phyloP scores from a whole-genome alignment of 1,140 invertebrate genomes.

The Tenebrio molitor region DNA sequence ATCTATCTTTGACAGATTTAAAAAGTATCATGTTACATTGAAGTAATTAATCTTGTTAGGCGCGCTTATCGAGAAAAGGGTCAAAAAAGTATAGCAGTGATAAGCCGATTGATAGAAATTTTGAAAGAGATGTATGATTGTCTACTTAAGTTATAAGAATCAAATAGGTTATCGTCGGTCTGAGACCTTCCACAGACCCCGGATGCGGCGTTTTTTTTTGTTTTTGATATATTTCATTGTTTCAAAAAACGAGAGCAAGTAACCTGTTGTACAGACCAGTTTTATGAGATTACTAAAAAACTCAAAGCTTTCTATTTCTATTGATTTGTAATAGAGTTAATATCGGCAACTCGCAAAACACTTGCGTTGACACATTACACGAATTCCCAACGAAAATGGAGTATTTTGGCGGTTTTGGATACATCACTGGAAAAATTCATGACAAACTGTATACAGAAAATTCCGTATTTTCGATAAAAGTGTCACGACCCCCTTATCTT shows the following conservation, averaged over 20 bases:
- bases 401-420: no score
- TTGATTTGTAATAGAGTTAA: no score
- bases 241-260: not conserved
- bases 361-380: not conserved
- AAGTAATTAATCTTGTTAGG: not conserved
- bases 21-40: no score
- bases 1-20: no score
- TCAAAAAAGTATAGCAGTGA: constrained; percentile 27
- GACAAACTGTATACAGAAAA: constrained; percentile 10
- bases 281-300: not conserved
- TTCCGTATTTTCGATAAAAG: constrained; percentile 26
- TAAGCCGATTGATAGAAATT: constrained; percentile 19
- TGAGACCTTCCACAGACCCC: constrained; percentile 26
- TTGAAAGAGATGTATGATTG: constrained; percentile 41
- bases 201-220: constrained; percentile 14
- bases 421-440: constrained; percentile 1
- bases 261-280: no score
- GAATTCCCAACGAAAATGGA: no score
- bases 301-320: not conserved
- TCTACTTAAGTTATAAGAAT: not conserved
- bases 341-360: no score
- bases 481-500: constrained; percentile 38
- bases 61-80: constrained; percentile 9
- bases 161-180: constrained; percentile 28
- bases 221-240: not conserved